Evolutionary conservation across 2,888 invertebrate species (phyloP).

Genomic region (Chrysolina oricalcia): DNA sequence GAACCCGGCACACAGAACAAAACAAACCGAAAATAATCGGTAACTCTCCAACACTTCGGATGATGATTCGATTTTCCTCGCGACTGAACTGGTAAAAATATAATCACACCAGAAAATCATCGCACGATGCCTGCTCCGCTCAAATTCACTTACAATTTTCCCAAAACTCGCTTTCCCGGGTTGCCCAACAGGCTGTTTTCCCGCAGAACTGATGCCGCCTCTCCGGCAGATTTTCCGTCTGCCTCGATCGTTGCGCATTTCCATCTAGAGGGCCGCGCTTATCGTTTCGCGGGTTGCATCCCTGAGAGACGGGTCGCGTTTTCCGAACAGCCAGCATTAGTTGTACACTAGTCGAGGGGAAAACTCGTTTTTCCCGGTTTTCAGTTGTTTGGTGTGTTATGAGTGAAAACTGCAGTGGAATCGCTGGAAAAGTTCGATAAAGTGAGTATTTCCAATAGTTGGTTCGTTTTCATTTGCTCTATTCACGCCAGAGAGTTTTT

Average conservation of each 20-base stretch:
- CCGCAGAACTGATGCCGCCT: not conserved
- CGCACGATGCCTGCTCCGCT: not conserved
- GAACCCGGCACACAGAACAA: not conserved
- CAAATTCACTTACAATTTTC: not conserved
- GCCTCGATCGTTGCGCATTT: not conserved
- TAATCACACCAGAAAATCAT: constrained; percentile 18
- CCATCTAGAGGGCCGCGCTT: constrained; percentile 1
- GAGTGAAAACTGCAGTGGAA: constrained; percentile 18
- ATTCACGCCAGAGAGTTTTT: not conserved
- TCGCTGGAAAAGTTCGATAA: not conserved
- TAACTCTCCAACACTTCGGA: not conserved
- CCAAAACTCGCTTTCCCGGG: constrained; percentile 32
- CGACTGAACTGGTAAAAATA: not conserved
- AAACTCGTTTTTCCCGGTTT: not conserved
- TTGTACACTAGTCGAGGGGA: constrained; percentile 14
- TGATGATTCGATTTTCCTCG: constrained; percentile 1
- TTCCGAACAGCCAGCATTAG: constrained; percentile 31
- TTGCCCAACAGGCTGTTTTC: constrained; percentile 26
- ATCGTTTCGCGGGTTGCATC: constrained; percentile 5
- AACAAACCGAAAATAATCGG: constrained; percentile 4
- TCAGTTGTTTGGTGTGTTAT: constrained; percentile 18
- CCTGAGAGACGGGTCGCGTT: constrained; percentile 14
- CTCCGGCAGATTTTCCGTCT: constrained; percentile 3
- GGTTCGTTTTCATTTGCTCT: not conserved
- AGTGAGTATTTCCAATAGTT: not conserved